These are phyloP conservation scores for Stegana nigrithorax DNA, from an alignment of 2,888 invertebrate species.

Conservation along the genomic window DNA sequence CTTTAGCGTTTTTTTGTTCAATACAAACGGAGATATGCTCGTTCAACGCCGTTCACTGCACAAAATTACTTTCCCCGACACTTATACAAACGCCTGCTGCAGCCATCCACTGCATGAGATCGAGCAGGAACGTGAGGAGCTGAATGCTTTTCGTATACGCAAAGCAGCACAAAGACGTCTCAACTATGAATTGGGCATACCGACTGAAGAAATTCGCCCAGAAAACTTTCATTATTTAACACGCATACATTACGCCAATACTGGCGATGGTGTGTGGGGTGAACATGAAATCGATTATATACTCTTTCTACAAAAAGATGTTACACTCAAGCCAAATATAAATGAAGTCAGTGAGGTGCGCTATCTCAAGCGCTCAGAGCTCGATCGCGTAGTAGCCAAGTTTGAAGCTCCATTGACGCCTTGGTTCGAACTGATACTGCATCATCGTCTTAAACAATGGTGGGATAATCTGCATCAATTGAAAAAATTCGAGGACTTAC, in stretches of 20 bases:
- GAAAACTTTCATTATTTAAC: conserved; percentile 86
- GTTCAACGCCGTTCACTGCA: conserved; percentile 87
- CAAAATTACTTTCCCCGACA: conserved; percentile 89
- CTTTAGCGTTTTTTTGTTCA: conserved; percentile 97
- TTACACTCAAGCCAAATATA: conserved; percentile 83
- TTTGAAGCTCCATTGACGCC: conserved; percentile 85
- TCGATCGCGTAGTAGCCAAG: conserved; percentile 70
- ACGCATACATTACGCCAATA: conserved; percentile 88
- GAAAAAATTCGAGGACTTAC: conserved; percentile 78
- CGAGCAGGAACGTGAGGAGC: conserved; percentile 77
- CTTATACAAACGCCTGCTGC: conserved; percentile 96
- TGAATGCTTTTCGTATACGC: conserved; percentile 79
- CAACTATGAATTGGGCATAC: conserved; percentile 91
- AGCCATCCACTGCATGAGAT: conserved; percentile 92
- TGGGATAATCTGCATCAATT: conserved; percentile 90
- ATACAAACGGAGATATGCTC: conserved; percentile 84
- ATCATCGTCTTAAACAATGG: conserved; percentile 85
- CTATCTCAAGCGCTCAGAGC: conserved; percentile 77
- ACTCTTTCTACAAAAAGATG: conserved; percentile 84
- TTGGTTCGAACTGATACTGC: conserved; percentile 91
- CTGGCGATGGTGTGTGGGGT: conserved; percentile 86
- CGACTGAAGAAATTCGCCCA: conserved; percentile 71
- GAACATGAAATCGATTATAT: conserved; percentile 99
- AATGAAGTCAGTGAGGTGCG: conserved; percentile 90
- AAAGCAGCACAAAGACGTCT: conserved; percentile 89